Base-by-base conservation (phyloP, 2,888 invertebrate species). In the Rhagonycha lutea region DNA sequence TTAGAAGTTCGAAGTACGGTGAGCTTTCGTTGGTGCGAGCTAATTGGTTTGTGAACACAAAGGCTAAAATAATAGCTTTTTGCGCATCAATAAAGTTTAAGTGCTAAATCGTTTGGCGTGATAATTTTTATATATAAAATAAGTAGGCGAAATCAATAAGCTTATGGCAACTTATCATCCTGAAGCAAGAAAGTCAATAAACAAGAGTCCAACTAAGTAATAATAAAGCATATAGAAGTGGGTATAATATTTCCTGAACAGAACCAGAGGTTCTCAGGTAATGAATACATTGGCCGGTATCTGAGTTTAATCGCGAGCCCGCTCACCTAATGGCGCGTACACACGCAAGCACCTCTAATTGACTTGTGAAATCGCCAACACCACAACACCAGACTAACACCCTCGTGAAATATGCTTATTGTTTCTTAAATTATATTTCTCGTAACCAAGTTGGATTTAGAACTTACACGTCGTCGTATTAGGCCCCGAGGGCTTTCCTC, bases 281-380 rank as follows among this genome's bases (percentile, higher is more conserved):
- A 86, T 86, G 86, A 86, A 86, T 85, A 85, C 85, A 83, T 84
- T 80, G 74, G 74, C 78, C 73, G 72, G 76, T 80, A 79, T 80
- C 80, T 47, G 70, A 70, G 80, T 63, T 72, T 72, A 70, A 79
- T 80, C 80, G 79, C 79, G 78, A 77, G 78, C 77, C 68, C 79
- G 78, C 75, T 75, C 72, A 79, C 79, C 83, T 87, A 86, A 87
- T 87, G 86, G 86, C 83, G 81, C 81, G 77, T 82, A 80, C 84
- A 83, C 87, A 87, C 86, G 87, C 87, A 77, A 85, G 83, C 80
- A 77, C 81, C 81, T 83, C 85, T 86, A 87, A 87, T 87, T 87
- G 87, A 87, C 86, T 87, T 84, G 85, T 86, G 86, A 86, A 86
- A 84, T 84, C 84, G 81, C 85, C 84, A 85, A 83, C 84, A 81